phyloP scores from a whole-genome alignment of 1,140 invertebrate genomes.

The Galleria mellonella region DNA sequence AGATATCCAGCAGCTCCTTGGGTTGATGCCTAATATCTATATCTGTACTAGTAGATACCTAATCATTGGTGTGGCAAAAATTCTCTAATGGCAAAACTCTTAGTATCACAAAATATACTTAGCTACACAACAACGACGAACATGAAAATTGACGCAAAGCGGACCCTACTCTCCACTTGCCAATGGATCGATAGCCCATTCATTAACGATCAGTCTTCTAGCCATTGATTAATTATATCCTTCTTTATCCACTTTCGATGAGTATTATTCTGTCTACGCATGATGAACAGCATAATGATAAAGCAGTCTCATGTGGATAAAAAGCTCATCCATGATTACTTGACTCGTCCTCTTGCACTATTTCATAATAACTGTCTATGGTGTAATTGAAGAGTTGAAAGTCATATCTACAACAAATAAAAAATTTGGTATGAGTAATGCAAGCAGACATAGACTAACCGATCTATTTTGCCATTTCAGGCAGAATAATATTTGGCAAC shows the following conservation, averaged over 20 bases:
- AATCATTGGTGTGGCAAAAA: too few species aligned
- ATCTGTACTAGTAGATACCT: too few species aligned
- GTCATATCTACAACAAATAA: conserved; percentile 80
- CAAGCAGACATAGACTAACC: too few species aligned
- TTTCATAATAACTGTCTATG: conserved; percentile 81
- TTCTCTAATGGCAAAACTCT: too few species aligned
- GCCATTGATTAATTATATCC: conserved; percentile 24
- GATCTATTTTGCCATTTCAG: too few species aligned
- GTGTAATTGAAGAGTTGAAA: conserved; percentile 90
- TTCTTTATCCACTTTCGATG: conserved; percentile 22
- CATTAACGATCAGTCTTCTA: conserved; percentile 42
- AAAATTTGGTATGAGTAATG: too few species aligned
- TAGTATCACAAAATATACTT: conserved; percentile 21
- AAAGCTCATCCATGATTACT: conserved; percentile 43
- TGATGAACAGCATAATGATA: conserved; percentile 20
- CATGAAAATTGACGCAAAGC: conserved; percentile 22
- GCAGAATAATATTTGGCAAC: too few species aligned
- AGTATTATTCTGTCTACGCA: conserved; percentile 11
- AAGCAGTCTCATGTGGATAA: conserved; percentile 16
- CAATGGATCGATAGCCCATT: conserved; percentile 33
- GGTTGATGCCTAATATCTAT: too few species aligned
- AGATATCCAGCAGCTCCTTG: too few species aligned
- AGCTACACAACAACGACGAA: conserved; percentile 14
- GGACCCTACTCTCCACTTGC: conserved; percentile 4
- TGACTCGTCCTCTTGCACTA: conserved; percentile 75